A percentile compares a stretch with the other conserved stretches of the same genome.
Evolutionary conservation across 1,140 invertebrate species (phyloP).

Genomic region (Drosophila subpulchrella): DNA sequence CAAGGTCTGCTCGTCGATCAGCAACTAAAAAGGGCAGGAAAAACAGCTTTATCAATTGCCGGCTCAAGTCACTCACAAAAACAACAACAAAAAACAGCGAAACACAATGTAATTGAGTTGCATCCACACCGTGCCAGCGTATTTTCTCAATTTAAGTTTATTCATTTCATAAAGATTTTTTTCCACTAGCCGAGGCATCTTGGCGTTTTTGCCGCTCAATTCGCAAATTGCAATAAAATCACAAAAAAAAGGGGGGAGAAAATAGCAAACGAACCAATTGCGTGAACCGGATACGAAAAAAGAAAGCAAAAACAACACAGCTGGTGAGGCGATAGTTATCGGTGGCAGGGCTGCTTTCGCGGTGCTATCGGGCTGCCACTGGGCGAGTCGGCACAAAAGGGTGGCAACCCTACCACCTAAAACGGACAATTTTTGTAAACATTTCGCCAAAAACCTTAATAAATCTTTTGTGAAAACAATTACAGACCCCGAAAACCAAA

Average conservation of each 20-base stretch:
- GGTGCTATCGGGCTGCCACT: conserved; percentile 20
- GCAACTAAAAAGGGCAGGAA: conserved; percentile 48
- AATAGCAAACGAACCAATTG: conserved; percentile 66
- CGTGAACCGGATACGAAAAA: conserved; percentile 77
- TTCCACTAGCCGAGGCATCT: conserved; percentile 15
- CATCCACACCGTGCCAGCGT: conserved; percentile 18
- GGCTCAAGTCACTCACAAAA: conserved; percentile 26
- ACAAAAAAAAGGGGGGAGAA: conserved; percentile 29
- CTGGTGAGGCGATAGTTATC: conserved; percentile 54
- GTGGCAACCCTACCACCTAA: conserved; percentile 13
- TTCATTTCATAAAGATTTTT: not conserved
- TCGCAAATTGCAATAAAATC: conserved; percentile 44
- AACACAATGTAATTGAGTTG: conserved; percentile 31
- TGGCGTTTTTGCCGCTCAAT: conserved; percentile 38
- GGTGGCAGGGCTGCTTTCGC: conserved; percentile 20
- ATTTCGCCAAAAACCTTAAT: conserved; percentile 2
- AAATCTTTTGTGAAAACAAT: fast-evolving
- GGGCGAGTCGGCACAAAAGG: not conserved
- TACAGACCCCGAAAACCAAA: not conserved
- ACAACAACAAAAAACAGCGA: conserved; percentile 43
- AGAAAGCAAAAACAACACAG: conserved; percentile 56
- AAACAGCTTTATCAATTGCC: conserved; percentile 14
- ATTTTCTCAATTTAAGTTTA: not conserved
- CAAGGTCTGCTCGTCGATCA: conserved; percentile 45
- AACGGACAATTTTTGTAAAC: conserved; percentile 23